Percentiles rank a stretch among this genome's conserved stretches.
Evolutionary conservation across 2,113 vertebrate genomes (phyloP).

Genomic region (Heteronetta atricapilla): DNA sequence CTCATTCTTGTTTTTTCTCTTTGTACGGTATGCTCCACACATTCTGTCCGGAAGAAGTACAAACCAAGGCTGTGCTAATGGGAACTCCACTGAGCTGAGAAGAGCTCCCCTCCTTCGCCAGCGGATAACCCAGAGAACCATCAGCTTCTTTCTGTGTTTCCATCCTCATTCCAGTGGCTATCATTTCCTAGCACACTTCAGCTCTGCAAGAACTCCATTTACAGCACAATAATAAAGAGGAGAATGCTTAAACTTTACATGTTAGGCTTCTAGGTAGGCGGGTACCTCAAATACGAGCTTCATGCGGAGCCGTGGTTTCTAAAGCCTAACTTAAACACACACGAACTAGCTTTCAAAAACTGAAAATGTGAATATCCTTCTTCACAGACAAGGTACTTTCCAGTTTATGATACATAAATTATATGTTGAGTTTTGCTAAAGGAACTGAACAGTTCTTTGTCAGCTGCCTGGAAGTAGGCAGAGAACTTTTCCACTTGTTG

Average conservation of each 20-base stretch:
- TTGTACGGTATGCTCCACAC: neutral
- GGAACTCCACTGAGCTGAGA: neutral
- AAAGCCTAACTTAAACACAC: neutral
- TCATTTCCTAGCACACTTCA: neutral
- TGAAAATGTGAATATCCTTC: neutral
- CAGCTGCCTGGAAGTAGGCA: neutral
- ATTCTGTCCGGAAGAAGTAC: neutral
- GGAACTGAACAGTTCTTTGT: neutral
- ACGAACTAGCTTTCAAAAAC: neutral
- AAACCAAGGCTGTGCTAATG: neutral
- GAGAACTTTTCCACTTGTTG: constrained; percentile 24
- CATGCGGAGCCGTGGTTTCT: neutral
- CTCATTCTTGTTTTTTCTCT: neutral
- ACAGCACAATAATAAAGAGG: neutral
- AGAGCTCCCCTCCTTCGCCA: neutral
- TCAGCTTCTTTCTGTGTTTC: neutral
- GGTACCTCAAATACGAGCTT: neutral
- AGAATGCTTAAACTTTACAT: neutral
- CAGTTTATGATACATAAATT: neutral
- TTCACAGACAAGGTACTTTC: neutral
- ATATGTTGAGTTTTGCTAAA: neutral
- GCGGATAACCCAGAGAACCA: neutral
- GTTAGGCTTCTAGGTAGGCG: neutral
- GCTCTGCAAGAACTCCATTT: neutral
- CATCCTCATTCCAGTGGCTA: neutral